Percentiles rank a stretch among this genome's conserved stretches.
These are phyloP conservation scores for Apamea epomidion DNA, from an alignment of 2,888 invertebrate genomes.

Conservation along the genomic window DNA sequence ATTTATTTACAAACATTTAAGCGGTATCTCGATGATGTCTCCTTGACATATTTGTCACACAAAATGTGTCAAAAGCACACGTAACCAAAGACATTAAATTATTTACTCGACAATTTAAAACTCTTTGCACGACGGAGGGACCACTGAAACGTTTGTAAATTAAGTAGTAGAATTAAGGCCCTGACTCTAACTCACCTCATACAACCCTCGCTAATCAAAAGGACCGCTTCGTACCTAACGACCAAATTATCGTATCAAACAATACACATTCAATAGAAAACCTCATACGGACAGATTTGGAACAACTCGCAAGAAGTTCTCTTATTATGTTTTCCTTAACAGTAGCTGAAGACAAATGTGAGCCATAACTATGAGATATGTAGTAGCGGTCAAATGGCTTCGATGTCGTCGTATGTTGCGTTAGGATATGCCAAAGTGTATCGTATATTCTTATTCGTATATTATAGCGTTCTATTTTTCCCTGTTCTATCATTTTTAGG, in stretches of 20 bases:
- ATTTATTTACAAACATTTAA: background rate
- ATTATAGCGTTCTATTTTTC: conserved; percentile 2
- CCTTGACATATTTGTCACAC: background rate
- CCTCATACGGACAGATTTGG: background rate
- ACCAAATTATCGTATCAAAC: background rate
- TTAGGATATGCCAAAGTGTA: conserved; percentile 20
- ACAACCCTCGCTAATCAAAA: background rate
- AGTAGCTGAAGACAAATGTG: conserved; percentile 26
- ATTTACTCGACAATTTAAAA: no score
- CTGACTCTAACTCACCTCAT: background rate
- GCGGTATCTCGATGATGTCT: background rate
- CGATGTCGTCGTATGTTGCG: conserved; percentile 7
- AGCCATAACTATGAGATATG: conserved; percentile 39
- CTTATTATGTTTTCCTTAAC: conserved; percentile 7
- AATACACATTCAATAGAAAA: background rate
- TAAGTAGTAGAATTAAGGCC: background rate
- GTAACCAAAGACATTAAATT: no score
- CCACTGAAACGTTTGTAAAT: background rate
- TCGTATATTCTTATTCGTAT: conserved; percentile 9
- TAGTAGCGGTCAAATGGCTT: conserved; percentile 29
- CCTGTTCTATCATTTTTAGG: background rate
- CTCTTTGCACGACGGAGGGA: no score
- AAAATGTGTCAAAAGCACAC: background rate
- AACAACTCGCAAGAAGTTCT: background rate
- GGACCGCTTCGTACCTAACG: background rate